Evolutionary conservation across 2,113 vertebrate genomes (phyloP).

Genomic region (Spea multiplicata): DNA sequence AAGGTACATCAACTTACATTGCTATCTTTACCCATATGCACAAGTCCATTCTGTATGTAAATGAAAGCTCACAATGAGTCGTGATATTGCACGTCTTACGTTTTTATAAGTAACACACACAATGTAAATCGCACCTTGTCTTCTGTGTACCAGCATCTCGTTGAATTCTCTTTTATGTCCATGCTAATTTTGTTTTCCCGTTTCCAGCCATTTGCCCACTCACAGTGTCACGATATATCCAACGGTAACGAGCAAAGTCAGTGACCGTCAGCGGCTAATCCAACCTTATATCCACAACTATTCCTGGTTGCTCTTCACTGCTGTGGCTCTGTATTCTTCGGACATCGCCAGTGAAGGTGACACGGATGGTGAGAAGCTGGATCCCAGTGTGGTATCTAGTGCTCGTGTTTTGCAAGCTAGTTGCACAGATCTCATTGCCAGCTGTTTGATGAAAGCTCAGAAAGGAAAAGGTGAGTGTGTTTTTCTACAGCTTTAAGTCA

Average conservation of each 20-base stretch:
- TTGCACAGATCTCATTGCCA: conserved; percentile 86
- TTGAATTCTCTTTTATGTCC: too few species aligned
- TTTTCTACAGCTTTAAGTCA: not conserved
- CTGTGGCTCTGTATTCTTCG: conserved; percentile 86
- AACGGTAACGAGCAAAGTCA: conserved; percentile 92
- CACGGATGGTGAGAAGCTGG: conserved; percentile 67
- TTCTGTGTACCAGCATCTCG: too few species aligned
- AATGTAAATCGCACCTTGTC: too few species aligned
- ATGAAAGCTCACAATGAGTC: too few species aligned
- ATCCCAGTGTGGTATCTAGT: conserved; percentile 53
- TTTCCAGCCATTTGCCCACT: conserved; percentile 85
- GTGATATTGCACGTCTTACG: too few species aligned
- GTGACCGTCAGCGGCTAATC: conserved; percentile 89
- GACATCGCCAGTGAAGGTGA: conserved; percentile 76
- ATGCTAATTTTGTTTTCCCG: conserved; percentile 10
- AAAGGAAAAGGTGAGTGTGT: conserved; percentile 78
- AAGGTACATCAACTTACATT: conserved; percentile 67
- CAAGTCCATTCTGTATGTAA: too few species aligned
- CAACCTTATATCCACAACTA: conserved; percentile 97
- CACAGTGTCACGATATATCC: conserved; percentile 91
- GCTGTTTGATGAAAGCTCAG: conserved; percentile 89
- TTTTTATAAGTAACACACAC: too few species aligned
- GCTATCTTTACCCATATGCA: too few species aligned
- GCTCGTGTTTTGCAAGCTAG: conserved; percentile 74
- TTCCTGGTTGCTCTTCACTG: conserved; percentile 91